Conservation (phyloP, 2,113 vertebrate genomes). For the Ammodramus savannarum region DNA sequence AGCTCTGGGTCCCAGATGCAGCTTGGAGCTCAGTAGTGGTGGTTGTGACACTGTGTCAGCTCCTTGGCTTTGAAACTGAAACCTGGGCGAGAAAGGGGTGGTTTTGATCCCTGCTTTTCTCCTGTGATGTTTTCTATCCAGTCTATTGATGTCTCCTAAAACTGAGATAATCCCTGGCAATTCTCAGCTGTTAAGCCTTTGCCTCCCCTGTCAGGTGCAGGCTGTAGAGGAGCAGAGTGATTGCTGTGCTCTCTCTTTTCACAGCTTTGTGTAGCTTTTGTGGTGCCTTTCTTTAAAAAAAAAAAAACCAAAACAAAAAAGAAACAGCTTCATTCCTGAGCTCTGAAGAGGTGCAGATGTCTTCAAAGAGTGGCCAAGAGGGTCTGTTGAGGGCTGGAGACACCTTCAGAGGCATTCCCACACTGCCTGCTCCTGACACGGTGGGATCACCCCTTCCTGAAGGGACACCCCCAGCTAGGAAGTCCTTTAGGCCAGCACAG, state of each 20-base stretch:
- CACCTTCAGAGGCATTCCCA: neutral
- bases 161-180: constrained; percentile 39
- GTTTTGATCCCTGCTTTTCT: constrained; percentile 39
- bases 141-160: constrained; percentile 12
- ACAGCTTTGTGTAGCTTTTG: neutral
- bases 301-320: neutral
- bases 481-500: neutral
- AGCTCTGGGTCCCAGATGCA: neutral
- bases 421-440: neutral
- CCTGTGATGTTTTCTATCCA: neutral
- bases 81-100: neutral
- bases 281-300: neutral
- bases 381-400: neutral
- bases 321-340: neutral
- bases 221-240: neutral
- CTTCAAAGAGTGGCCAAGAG: neutral
- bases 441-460: neutral
- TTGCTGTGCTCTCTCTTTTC: neutral
- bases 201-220: neutral
- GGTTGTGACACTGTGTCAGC: neutral
- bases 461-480: neutral
- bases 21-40: neutral
- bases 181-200: constrained; percentile 20
- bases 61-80: constrained; percentile 26
- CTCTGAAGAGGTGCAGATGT: neutral